Conservation (phyloP, 1,140 invertebrate genomes). For the Oscheius sp. region DNA sequence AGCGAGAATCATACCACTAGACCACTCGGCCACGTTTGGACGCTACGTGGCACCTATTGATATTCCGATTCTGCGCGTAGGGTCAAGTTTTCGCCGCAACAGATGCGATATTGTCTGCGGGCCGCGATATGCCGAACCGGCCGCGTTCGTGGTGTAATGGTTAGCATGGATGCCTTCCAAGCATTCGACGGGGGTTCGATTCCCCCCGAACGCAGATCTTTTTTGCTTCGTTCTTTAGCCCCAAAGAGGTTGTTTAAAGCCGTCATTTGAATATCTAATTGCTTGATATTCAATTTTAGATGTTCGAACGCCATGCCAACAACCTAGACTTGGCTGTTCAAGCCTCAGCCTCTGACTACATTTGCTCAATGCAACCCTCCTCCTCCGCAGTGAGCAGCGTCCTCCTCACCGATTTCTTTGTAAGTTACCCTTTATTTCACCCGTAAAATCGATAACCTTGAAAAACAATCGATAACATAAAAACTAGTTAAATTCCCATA, state of each 20-base stretch:
- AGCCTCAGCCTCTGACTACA: conserved; percentile 24
- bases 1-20: too few species aligned
- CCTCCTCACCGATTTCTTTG: conserved; percentile 36
- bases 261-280: too few species aligned
- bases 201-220: conserved; percentile 27
- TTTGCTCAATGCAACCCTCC: conserved; percentile 33
- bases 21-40: too few species aligned
- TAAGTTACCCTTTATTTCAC: conserved; percentile 32
- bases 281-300: conserved; percentile 33
- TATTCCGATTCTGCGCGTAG: too few species aligned
- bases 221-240: too few species aligned
- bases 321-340: conserved; percentile 33
- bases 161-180: conserved; percentile 41
- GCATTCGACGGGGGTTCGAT: conserved; percentile 30
- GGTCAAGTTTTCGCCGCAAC: too few species aligned
- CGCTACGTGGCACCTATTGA: too few species aligned
- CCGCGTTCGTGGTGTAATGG: conserved; percentile 34
- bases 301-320: conserved; percentile 38
- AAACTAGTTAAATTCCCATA: conserved; percentile 1
- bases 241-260: too few species aligned
- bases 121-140: too few species aligned
- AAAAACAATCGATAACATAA: too few species aligned
- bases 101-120: too few species aligned
- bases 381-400: conserved; percentile 31
- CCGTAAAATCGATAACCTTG: neutral